Evolutionary conservation across 2,113 vertebrate genomes (phyloP).

Genomic region (Rattus rattus): DNA sequence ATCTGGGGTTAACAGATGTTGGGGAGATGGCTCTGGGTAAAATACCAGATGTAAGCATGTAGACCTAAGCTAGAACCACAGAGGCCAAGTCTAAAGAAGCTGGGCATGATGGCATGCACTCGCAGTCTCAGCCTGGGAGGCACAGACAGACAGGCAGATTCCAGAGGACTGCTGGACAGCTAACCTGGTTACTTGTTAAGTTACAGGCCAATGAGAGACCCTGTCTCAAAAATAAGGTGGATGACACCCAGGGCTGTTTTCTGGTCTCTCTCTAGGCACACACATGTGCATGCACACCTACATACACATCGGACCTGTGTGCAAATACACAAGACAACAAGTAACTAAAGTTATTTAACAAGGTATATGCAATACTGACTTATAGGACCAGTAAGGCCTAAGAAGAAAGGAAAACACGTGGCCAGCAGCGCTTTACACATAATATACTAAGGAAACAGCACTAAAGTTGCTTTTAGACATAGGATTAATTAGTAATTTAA

Average conservation of each 20-base stretch:
- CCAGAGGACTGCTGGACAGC: background rate
- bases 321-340: background rate
- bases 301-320: background rate
- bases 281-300: background rate
- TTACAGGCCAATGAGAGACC: background rate
- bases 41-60: background rate
- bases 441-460: background rate
- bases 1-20: background rate
- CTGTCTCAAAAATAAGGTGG: background rate
- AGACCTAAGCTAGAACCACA: background rate
- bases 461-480: background rate
- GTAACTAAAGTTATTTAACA: background rate
- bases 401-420: constrained; percentile 35
- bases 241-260: background rate
- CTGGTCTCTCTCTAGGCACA: background rate
- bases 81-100: background rate
- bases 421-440: background rate
- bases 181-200: background rate
- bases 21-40: background rate
- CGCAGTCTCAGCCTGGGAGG: background rate
- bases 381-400: background rate
- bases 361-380: background rate
- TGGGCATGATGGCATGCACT: background rate
- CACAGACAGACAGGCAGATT: background rate
- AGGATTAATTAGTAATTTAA: constrained; percentile 15